Evolutionary conservation across 1,140 invertebrate species (phyloP).

Genomic region (Camponotus floridanus): DNA sequence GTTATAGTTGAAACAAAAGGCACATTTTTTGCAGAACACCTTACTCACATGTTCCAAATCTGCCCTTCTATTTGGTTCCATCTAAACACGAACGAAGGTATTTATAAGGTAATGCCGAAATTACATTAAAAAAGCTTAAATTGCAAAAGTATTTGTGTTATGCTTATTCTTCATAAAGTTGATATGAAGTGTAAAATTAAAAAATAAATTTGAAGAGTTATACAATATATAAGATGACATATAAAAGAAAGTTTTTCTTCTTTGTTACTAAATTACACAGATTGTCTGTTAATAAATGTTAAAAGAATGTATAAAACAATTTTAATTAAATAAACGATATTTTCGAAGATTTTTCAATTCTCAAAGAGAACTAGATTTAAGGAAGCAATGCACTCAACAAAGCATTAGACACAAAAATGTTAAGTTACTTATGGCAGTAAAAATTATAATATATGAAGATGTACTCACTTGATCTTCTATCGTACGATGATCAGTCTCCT

Average conservation of each 20-base stretch:
- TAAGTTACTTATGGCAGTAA: background rate
- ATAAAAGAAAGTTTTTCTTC: constrained; percentile 14
- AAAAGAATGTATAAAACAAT: background rate
- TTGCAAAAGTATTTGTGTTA: background rate
- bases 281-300: constrained; percentile 35
- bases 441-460: constrained; percentile 19
- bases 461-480: constrained; percentile 97
- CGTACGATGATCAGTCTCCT: constrained; percentile 98
- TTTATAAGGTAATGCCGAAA: constrained; percentile 74
- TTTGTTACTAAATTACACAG: constrained; percentile 9
- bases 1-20: constrained; percentile 63
- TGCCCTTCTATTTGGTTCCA: constrained; percentile 91
- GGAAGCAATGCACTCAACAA: background rate
- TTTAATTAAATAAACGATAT: background rate
- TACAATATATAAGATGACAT: background rate
- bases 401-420: background rate
- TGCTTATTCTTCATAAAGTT: constrained; percentile 14
- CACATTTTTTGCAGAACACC: constrained; percentile 71
- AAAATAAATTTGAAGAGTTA: background rate
- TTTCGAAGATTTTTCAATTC: background rate
- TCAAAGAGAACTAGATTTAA: background rate
- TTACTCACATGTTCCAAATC: constrained; percentile 92
- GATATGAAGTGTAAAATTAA: background rate
- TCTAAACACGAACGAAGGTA: constrained; percentile 86
- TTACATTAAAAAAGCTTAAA: constrained; percentile 12